A percentile compares a stretch with the other conserved stretches of the same genome.
These are phyloP conservation scores for Lepeophtheirus salmonis DNA, from an alignment of 1,140 invertebrate species.

Conservation along the genomic window DNA sequence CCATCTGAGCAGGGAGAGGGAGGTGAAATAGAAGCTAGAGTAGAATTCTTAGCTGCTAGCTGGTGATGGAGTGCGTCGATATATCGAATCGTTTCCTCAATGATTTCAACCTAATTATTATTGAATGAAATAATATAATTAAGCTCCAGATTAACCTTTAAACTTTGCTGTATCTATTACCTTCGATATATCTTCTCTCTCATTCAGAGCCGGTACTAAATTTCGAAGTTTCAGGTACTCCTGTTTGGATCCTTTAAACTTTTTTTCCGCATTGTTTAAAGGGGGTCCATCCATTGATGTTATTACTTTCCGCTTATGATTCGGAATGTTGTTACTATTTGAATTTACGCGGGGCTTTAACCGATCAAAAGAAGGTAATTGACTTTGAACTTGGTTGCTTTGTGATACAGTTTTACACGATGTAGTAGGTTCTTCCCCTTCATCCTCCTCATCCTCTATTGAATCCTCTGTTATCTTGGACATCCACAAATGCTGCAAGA, in stretches of 20 bases:
- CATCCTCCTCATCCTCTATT: neutral
- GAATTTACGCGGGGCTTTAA: conserved; percentile 17
- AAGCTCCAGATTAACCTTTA: neutral
- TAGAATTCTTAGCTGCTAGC: neutral
- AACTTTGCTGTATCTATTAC: too few species aligned
- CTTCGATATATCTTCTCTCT: conserved; percentile 11
- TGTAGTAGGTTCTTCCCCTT: too few species aligned
- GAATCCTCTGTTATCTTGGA: neutral
- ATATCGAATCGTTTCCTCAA: conserved; percentile 14
- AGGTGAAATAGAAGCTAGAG: neutral
- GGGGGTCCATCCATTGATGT: neutral
- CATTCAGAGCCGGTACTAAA: conserved; percentile 12
- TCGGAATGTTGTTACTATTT: conserved; percentile 8
- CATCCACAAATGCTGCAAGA: too few species aligned
- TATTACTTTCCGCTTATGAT: neutral
- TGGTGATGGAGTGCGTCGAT: conserved; percentile 15
- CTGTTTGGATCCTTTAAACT: conserved; percentile 1
- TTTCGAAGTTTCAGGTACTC: conserved; percentile 8
- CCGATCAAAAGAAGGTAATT: conserved; percentile 19
- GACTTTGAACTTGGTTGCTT: neutral
- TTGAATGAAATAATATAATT: neutral
- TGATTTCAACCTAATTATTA: conserved; percentile 9
- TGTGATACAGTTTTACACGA: too few species aligned
- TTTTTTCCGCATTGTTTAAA: neutral
- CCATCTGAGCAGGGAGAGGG: too few species aligned